Conservation (phyloP, 2,797 vertebrate species). For the Phoebastria nigripes region DNA sequence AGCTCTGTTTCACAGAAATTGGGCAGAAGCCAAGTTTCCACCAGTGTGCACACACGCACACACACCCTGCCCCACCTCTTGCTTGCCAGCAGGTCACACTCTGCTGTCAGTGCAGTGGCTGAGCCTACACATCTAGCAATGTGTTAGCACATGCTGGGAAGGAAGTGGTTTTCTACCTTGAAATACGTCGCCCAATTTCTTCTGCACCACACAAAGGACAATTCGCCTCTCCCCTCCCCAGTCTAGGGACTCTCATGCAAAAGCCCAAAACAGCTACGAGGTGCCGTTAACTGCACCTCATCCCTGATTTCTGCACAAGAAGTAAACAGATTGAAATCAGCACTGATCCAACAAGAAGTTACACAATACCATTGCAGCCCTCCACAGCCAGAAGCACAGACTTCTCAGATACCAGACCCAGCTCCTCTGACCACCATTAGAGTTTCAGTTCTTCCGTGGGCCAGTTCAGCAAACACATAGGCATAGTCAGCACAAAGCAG, state of each 20-base stretch:
- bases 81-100: background rate
- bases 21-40: background rate
- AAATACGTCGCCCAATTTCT: background rate
- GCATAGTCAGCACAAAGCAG: background rate
- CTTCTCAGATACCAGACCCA: background rate
- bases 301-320: accelerated
- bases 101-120: background rate
- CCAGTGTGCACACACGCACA: accelerated
- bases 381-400: background rate
- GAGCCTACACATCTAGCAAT: accelerated
- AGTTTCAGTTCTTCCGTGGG: background rate
- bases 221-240: no score
- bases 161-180: background rate
- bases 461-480: accelerated
- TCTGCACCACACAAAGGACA: background rate
- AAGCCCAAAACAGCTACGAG: background rate
- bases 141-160: background rate
- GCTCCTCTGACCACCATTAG: background rate
- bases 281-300: background rate
- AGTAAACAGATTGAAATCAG: background rate
- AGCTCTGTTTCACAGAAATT: background rate
- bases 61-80: accelerated
- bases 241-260: background rate
- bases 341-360: background rate
- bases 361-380: background rate